Base-by-base conservation (phyloP, 1,140 invertebrate species). In the Choristoneura fumiferana region DNA sequence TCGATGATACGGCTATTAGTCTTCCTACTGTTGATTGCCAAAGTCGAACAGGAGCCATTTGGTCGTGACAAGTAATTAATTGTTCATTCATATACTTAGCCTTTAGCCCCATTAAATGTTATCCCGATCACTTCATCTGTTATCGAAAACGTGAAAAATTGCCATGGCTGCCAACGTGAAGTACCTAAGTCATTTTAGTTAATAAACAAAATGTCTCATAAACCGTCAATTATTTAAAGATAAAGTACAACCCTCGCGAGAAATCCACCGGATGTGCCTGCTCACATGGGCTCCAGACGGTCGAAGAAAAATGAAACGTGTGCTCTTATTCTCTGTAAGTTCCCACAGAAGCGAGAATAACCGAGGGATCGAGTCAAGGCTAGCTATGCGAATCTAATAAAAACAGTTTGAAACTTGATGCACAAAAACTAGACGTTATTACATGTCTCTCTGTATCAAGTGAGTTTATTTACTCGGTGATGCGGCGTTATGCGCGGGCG, bases 201-300 rank as follows among this genome's bases (percentile, higher is more conserved):
- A 29, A 29, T 6, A 29, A 29, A 29, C 22, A 6, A 29, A 29
- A 29, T 6, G 22, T 29, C 2, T 29, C 22, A 29, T 6, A 29
- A 29, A 3, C 2, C 2, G 6, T 29, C 22, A 3, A 29, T 29
- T 29, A 29, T 29, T 29, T 2, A 3, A 29, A 29, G 2, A 60
- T 62, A 58, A 29, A 36, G 38, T 8, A 62, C 57, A 64, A 62
- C 60, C 60, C 58, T 64, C 52, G 53, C 34, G 39, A 59, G 60
- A 59, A 71, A 62, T 69, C 58, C 61, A 69, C 76, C 83, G 83
- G 81, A 86, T 86, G 78, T 75, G 73, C 57, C 49, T 54, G 68
- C 79, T 86, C 83, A 86, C 75, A 84, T 86, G 83, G 72, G 56
- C 70, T 66, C 72, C 83, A 86, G 79, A 82, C 82, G 77, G 60